phyloP scores from a whole-genome alignment of 2,888 invertebrate genomes.

The Lasioglossum figueresi region DNA sequence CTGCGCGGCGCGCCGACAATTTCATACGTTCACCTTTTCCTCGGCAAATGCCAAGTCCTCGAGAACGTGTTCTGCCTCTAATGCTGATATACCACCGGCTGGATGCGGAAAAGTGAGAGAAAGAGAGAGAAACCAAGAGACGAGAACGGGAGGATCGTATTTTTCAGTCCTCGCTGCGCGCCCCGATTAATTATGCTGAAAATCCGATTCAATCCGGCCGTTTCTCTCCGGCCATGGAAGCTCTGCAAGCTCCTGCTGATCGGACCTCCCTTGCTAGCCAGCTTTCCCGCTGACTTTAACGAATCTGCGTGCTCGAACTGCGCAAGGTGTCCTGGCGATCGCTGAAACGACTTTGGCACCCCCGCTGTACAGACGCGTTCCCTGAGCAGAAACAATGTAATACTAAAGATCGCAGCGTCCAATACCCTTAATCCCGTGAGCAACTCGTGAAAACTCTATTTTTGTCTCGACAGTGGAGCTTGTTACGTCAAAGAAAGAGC shows the following conservation, averaged over 20 bases:
- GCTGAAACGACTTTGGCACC: not conserved
- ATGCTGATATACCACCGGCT: constrained; percentile 61
- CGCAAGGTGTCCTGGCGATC: not conserved
- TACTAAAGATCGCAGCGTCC: not conserved
- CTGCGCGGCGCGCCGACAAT: constrained; percentile 21
- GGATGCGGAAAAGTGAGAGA: constrained; percentile 4
- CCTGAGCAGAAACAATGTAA: not conserved
- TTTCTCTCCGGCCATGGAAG: constrained; percentile 25
- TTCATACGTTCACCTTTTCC: constrained; percentile 75
- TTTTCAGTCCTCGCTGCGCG: constrained; percentile 29
- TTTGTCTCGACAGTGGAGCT: not conserved
- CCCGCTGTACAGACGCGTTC: not conserved
- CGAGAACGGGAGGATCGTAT: not conserved
- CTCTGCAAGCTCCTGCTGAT: constrained; percentile 8
- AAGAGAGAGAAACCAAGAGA: not conserved
- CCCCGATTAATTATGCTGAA: constrained; percentile 72
- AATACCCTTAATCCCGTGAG: not conserved
- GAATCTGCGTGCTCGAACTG: not conserved
- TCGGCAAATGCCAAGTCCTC: constrained; percentile 74
- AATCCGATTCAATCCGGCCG: constrained; percentile 66
- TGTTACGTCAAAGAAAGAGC: not conserved
- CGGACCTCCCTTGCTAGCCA: not conserved
- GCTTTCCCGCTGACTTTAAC: constrained; percentile 22
- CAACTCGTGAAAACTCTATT: no score
- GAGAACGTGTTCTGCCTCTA: constrained; percentile 70